Evolutionary conservation across 1,140 invertebrate genomes (phyloP).

Genomic region (Eurosta solidaginis): DNA sequence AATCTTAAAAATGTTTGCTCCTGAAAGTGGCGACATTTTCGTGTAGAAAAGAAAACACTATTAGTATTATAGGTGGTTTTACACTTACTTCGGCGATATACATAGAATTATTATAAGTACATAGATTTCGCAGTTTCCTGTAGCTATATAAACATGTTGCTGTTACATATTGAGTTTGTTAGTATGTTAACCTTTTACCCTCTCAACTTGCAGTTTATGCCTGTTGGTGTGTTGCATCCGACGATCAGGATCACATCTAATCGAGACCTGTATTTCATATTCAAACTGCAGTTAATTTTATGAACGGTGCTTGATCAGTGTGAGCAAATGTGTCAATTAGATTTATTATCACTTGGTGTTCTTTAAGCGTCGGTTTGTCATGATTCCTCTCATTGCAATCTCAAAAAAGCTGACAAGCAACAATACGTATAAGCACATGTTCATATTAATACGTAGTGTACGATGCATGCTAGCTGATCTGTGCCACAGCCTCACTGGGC

Average conservation of each 20-base stretch:
- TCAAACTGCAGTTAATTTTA: not conserved
- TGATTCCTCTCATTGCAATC: not conserved
- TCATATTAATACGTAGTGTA: not conserved
- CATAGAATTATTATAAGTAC: too few relatives aligned
- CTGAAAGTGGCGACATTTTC: too few relatives aligned
- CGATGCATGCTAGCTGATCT: not conserved
- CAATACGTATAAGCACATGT: not conserved
- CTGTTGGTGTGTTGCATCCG: not conserved
- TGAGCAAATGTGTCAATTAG: constrained; percentile 59
- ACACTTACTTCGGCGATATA: too few relatives aligned
- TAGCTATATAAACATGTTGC: too few relatives aligned
- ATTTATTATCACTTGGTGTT: constrained; percentile 56
- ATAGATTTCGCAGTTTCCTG: too few relatives aligned
- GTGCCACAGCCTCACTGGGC: not conserved
- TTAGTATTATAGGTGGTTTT: too few relatives aligned
- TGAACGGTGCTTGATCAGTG: constrained; percentile 19
- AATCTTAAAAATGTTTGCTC: too few relatives aligned
- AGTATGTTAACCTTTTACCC: too few relatives aligned
- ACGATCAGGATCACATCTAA: not conserved
- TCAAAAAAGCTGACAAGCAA: not conserved
- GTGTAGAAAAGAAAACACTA: too few relatives aligned
- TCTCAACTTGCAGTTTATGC: not conserved
- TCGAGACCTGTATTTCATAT: not conserved
- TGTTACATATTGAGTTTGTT: too few relatives aligned
- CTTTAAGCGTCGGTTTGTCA: constrained; percentile 32